phyloP scores from a whole-genome alignment of 64 coral and sea anemone genomes.

The Montipora cactus region DNA sequence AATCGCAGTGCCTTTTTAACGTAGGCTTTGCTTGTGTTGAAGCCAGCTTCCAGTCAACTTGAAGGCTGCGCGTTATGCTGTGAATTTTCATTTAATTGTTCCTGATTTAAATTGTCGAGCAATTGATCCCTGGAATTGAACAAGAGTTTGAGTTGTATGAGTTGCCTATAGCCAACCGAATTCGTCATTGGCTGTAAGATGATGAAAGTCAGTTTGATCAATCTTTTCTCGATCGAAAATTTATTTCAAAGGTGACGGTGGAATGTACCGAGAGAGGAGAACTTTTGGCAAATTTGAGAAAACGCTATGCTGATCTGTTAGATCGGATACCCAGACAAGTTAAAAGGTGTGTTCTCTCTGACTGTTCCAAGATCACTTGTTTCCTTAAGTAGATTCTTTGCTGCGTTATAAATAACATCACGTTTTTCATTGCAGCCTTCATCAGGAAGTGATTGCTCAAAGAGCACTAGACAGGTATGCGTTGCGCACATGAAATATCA shows the following conservation, averaged over 20 bases:
- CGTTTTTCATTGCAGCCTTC: conserved; percentile 74
- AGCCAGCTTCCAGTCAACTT: too few species aligned
- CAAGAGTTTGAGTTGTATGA: neutral
- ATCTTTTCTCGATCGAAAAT: neutral
- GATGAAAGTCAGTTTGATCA: neutral
- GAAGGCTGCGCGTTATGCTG: too few species aligned
- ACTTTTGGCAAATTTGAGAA: conserved; percentile 87
- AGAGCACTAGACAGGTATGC: conserved; percentile 89
- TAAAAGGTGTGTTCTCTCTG: conserved; percentile 72
- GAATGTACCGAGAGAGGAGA: conserved; percentile 98
- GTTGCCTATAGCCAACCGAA: neutral
- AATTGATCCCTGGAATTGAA: neutral
- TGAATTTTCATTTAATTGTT: neutral
- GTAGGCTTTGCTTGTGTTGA: too few species aligned
- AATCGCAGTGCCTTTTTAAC: too few species aligned
- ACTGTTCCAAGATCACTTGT: neutral
- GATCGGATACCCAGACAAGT: conserved; percentile 96
- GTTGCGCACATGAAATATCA: too few species aligned
- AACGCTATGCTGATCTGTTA: conserved; percentile 84
- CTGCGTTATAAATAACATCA: neutral
- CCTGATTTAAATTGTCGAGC: neutral
- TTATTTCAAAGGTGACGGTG: conserved; percentile 70
- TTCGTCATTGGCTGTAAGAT: neutral
- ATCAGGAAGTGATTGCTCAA: conserved; percentile 98
- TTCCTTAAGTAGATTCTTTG: neutral